These are phyloP conservation scores for Uropsilus gracilis DNA, from an alignment of 2,113 vertebrate genomes.

Conservation along the genomic window DNA sequence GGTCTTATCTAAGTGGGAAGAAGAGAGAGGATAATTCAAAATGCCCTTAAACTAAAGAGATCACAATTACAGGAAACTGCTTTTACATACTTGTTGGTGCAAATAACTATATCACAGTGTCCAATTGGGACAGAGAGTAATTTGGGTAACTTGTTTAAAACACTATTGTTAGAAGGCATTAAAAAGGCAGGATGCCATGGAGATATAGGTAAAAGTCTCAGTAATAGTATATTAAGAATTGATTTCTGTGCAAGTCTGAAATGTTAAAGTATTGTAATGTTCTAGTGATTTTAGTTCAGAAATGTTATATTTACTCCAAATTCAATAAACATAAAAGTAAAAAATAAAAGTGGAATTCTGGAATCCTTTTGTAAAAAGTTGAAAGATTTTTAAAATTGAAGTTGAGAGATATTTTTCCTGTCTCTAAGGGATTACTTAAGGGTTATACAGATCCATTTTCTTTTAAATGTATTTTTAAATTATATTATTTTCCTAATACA, in stretches of 20 bases:
- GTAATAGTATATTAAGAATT: not conserved
- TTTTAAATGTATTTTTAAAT: conserved; percentile 49
- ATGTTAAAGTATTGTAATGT: too few species aligned
- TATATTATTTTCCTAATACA: conserved; percentile 48
- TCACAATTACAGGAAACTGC: not conserved
- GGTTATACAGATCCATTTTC: not conserved
- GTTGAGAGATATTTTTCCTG: not conserved
- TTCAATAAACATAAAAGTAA: too few species aligned
- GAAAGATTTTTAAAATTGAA: not conserved
- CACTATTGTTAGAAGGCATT: not conserved
- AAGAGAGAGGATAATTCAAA: not conserved
- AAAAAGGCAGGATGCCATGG: not conserved
- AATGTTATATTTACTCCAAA: too few species aligned
- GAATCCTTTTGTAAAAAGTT: conserved; percentile 18
- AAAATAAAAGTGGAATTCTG: too few species aligned
- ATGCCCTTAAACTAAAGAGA: not conserved
- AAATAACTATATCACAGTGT: not conserved
- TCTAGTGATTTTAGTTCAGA: too few species aligned
- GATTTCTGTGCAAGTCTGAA: not conserved
- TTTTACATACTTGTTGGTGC: not conserved
- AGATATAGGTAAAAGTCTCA: not conserved
- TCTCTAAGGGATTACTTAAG: not conserved
- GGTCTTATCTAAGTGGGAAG: not conserved
- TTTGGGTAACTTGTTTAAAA: not conserved
- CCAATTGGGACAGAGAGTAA: not conserved